These are phyloP conservation scores for Eira barbara DNA, from an alignment of 2,113 vertebrate species.

Conservation along the genomic window DNA sequence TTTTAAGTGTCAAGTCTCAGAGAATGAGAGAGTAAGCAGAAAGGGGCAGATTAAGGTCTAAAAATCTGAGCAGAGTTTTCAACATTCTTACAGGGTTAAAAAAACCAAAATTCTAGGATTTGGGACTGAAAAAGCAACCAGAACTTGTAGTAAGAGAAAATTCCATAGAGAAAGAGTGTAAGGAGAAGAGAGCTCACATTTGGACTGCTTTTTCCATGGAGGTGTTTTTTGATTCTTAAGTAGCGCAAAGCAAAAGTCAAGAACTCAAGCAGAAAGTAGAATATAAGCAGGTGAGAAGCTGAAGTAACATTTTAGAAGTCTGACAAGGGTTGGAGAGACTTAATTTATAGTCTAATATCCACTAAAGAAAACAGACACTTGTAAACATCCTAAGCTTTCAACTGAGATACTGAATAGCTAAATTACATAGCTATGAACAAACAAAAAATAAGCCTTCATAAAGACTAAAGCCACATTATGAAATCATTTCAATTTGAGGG, in stretches of 20 bases:
- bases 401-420: not conserved
- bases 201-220: not conserved
- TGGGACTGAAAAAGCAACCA: not conserved
- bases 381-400: not conserved
- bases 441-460: not conserved
- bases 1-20: not conserved
- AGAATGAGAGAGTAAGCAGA: not conserved
- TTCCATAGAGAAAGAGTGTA: not conserved
- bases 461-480: not conserved
- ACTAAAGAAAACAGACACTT: not conserved
- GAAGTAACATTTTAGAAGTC: not conserved
- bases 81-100: not conserved
- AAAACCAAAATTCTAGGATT: not conserved
- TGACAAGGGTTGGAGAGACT: not conserved
- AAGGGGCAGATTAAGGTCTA: not conserved
- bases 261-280: not conserved
- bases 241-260: not conserved
- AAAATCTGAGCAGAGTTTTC: not conserved
- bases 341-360: not conserved
- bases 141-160: not conserved
- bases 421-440: not conserved
- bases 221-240: not conserved
- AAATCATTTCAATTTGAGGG: not conserved
- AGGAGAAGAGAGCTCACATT: not conserved
- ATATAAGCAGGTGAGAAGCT: not conserved